Percentiles rank a stretch among this genome's conserved stretches.
phyloP scores from a whole-genome alignment of 2,797 vertebrate species.

The Dendrocincla fuliginosa region DNA sequence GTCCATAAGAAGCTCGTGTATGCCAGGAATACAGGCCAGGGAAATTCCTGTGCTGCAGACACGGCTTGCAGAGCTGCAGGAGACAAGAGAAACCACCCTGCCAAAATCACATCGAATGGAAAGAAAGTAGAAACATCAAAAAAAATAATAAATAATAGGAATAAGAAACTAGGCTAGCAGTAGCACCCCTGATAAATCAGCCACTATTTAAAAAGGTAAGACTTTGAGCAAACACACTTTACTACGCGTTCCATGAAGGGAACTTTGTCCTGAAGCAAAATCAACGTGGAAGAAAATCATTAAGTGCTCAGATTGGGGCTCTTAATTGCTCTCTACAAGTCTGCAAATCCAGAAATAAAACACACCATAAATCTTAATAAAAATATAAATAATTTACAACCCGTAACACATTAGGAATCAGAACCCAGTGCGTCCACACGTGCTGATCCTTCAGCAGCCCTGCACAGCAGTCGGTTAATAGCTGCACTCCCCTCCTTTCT shows the following conservation, averaged over 20 bases:
- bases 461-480: background rate
- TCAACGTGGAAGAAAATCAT: slow-evolving; percentile 36
- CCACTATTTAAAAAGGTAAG: background rate
- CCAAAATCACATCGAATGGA: background rate
- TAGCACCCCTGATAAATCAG: background rate
- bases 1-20: background rate
- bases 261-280: slow-evolving; percentile 3
- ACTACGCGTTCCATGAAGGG: background rate
- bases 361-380: slow-evolving; percentile 36
- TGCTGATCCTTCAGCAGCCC: slow-evolving; percentile 1
- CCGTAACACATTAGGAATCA: background rate
- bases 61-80: background rate
- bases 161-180: background rate
- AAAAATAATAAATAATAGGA: background rate
- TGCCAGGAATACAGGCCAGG: slow-evolving; percentile 30
- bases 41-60: slow-evolving; percentile 18
- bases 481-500: background rate
- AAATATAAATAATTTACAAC: slow-evolving; percentile 32
- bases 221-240: background rate
- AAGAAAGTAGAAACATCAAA: background rate
- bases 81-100: background rate
- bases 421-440: background rate
- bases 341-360: slow-evolving; percentile 46
- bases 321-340: slow-evolving; percentile 22
- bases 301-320: background rate